Percentiles rank a stretch among this genome's conserved stretches.
phyloP scores from a whole-genome alignment of 2,888 invertebrate species.

The Sipunculus nudus region DNA sequence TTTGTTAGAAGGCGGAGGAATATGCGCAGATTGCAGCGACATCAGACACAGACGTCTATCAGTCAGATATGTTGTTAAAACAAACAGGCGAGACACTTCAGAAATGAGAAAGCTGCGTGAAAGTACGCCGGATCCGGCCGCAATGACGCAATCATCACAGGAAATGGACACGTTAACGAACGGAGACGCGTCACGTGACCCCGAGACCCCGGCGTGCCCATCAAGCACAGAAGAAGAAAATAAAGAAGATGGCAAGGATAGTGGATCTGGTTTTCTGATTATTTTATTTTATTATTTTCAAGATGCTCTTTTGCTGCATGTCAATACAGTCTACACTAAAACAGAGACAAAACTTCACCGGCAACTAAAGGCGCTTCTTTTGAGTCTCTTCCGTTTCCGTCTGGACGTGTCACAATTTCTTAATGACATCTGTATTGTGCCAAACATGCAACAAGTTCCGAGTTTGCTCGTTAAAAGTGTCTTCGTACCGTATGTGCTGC shows the following conservation, averaged over 20 bases:
- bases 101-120: too few relatives aligned
- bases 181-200: too few relatives aligned
- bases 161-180: too few relatives aligned
- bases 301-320: constrained; percentile 22
- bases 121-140: too few relatives aligned
- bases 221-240: neutral
- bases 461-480: constrained; percentile 18
- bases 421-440: constrained; percentile 21
- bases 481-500: constrained; percentile 17
- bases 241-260: neutral
- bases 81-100: too few relatives aligned
- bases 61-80: too few relatives aligned
- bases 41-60: too few relatives aligned
- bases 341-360: constrained; percentile 14
- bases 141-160: too few relatives aligned
- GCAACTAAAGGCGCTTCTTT: constrained; percentile 16
- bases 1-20: too few relatives aligned
- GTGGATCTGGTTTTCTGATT: constrained; percentile 10
- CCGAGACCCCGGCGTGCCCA: too few relatives aligned
- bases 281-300: constrained; percentile 31
- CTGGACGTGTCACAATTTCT: constrained; percentile 25
- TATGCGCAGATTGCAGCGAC: too few relatives aligned
- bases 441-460: constrained; percentile 13
- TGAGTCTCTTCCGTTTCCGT: constrained; percentile 20
- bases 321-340: constrained; percentile 22